Evolutionary conservation across 2,797 vertebrate species (phyloP).

Genomic region (Labeo calbasu): DNA sequence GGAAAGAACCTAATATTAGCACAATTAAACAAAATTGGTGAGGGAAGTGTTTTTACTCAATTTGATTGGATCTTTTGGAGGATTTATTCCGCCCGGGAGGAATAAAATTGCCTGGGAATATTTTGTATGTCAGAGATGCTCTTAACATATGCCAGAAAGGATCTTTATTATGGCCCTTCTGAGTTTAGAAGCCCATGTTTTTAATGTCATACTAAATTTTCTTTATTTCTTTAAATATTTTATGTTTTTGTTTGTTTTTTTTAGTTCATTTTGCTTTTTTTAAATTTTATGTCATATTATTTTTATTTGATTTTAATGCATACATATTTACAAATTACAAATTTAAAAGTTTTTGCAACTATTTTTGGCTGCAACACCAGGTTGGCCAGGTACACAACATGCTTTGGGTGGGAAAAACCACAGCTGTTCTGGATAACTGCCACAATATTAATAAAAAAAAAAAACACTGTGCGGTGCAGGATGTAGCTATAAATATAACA

Average conservation of each 20-base stretch:
- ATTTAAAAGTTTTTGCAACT: background rate
- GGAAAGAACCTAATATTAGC: slow-evolving; percentile 47
- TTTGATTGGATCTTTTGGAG: slow-evolving; percentile 31
- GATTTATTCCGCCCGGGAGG: slow-evolving; percentile 37
- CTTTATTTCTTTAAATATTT: background rate
- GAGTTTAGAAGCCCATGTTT: background rate
- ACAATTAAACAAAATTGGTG: slow-evolving; percentile 48
- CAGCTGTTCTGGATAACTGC: slow-evolving; percentile 12
- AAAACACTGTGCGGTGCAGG: background rate
- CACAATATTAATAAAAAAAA: background rate
- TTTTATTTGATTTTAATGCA: background rate
- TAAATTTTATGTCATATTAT: background rate
- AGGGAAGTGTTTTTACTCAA: slow-evolving; percentile 42
- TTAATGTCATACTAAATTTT: background rate
- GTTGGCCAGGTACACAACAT: background rate
- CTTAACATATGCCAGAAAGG: background rate
- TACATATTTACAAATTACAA: background rate
- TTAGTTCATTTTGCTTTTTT: background rate
- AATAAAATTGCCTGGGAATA: slow-evolving; percentile 31
- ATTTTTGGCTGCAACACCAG: background rate
- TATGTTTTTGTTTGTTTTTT: background rate
- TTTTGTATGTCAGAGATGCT: slow-evolving; percentile 4
- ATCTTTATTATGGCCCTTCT: background rate
- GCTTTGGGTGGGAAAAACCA: background rate
- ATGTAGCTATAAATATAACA: slow-evolving; percentile 14